Conservation (phyloP, 1,140 invertebrate genomes). For the Drosophila neocordata region DNA sequence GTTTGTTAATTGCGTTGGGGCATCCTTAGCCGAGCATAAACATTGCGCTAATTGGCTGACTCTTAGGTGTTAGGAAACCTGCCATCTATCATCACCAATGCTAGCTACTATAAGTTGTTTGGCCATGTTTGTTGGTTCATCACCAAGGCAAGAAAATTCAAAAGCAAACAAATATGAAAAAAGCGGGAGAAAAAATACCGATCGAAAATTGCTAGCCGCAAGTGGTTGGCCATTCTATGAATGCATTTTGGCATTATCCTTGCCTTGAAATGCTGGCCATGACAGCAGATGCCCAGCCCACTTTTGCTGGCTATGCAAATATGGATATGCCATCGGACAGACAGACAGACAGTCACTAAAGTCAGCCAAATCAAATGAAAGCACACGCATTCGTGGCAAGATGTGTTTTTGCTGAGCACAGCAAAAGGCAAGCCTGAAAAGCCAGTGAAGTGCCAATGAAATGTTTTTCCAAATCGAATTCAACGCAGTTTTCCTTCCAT, state of each 20-base stretch:
- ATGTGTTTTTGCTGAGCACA: constrained; percentile 39
- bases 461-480: constrained; percentile 46
- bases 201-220: constrained; percentile 30
- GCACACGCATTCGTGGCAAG: constrained; percentile 9
- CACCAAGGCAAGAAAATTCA: neutral
- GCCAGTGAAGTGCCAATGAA: neutral
- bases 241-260: constrained; percentile 31
- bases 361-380: constrained; percentile 39
- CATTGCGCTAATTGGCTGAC: constrained; percentile 49
- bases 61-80: constrained; percentile 29
- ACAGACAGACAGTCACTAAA: neutral
- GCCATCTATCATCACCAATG: neutral
- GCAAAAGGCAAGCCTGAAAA: constrained; percentile 19
- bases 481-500: constrained; percentile 24
- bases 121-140: neutral
- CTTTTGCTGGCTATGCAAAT: constrained; percentile 52
- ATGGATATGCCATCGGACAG: constrained; percentile 14
- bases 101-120: constrained; percentile 14
- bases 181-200: neutral
- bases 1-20: constrained; percentile 42
- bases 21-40: constrained; percentile 35
- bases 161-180: too few species aligned
- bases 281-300: constrained; percentile 37
- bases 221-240: constrained; percentile 27
- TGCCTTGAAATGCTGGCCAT: constrained; percentile 32